phyloP scores from a whole-genome alignment of 2,113 vertebrate genomes.

The Arizona elegans region DNA sequence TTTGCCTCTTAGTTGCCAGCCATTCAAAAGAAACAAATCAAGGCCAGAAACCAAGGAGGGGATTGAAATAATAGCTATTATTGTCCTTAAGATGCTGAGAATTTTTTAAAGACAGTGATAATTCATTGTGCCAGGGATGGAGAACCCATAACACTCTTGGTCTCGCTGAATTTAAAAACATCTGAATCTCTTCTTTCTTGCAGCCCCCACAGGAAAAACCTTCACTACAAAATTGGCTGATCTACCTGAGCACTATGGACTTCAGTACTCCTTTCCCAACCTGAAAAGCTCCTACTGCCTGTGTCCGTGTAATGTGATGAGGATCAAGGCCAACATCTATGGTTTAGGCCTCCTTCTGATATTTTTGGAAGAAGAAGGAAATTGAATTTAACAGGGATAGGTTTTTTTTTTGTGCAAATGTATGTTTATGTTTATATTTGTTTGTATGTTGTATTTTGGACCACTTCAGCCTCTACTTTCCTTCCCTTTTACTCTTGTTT shows the following conservation, averaged over 20 bases:
- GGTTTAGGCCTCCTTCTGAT: background rate
- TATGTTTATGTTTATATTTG: background rate
- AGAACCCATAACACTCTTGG: background rate
- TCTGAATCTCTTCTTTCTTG: background rate
- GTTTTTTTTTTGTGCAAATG: background rate
- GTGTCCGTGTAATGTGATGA: too few species aligned
- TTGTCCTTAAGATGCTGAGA: background rate
- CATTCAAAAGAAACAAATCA: background rate
- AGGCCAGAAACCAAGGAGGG: background rate
- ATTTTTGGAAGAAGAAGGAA: background rate
- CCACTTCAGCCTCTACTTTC: background rate
- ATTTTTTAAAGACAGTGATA: too few species aligned
- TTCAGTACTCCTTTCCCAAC: background rate
- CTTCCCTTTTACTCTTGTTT: background rate
- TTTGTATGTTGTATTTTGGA: background rate
- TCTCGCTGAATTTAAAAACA: background rate
- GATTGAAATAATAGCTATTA: too few species aligned
- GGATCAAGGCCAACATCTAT: background rate
- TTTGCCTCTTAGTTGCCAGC: background rate
- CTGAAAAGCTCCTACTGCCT: background rate
- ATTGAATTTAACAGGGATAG: background rate
- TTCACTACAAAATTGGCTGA: constrained; percentile 9
- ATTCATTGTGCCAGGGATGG: background rate
- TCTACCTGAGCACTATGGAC: constrained; percentile 11
- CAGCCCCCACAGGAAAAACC: constrained; percentile 24